Base-by-base conservation (phyloP, 2,113 vertebrate genomes). In the Tamias sibiricus region DNA sequence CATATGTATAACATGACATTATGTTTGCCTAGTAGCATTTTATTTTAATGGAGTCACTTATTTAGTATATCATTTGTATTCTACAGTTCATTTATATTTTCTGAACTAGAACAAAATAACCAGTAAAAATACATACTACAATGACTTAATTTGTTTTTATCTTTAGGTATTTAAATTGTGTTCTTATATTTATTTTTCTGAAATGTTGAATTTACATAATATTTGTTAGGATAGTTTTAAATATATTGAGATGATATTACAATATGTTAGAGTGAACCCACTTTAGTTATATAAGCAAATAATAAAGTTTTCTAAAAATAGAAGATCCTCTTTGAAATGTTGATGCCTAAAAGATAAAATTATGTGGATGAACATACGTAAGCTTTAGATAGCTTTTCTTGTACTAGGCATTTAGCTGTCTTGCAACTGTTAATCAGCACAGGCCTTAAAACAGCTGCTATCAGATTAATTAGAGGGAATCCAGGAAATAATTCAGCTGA, bases 401-500 rank as follows among this genome's bases (percentile, higher is more conserved):
- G 82, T 94, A 96, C 74, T 84, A 98, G 95, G 92, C 95, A 95
- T 98, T 98, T 98, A 97, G 89, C 95, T 98, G 96, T 97, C 96
- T 97, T 98, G 81, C 71, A 97, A 95, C 95, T 98, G 98, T 96
- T 97, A 98, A 98, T 98, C 95, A 96, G 68, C 86, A 96, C 93
- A 95, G 87, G 96, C 93, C 96, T 98, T 97, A 98, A 98, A 98
- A 95, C 97, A 98, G 95, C 97, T 98, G 95, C 96, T 98, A 98
- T 98, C 95, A 94, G 87, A 95, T 94, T 94, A 97, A 97, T 98
- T 98, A 97, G 96, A 98, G 72, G 97, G 98, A 98, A 98, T 97
- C 97, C 96, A 96, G 96, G 97, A 98, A 98, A 98, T 98, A 97
- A 98, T 98, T 98, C 98, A 98, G 75, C 81, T 96, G 94, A 98